Percentiles rank a stretch among this genome's conserved stretches.
Evolutionary conservation across 2,113 vertebrate genomes (phyloP).

Genomic region (Orycteropus afer): DNA sequence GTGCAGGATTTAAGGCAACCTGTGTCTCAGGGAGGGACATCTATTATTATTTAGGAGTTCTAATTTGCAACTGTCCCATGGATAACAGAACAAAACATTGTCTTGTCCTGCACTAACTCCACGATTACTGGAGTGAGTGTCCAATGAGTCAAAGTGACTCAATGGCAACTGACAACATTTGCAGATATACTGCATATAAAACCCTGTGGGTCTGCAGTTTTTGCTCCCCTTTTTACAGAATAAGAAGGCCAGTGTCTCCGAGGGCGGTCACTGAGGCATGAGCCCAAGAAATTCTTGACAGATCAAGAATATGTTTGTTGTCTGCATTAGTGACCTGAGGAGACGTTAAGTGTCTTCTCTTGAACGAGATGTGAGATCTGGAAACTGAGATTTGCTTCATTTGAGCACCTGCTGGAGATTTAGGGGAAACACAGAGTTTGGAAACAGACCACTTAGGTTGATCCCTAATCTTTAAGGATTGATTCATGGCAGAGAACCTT

Average conservation of each 20-base stretch:
- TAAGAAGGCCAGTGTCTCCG: background rate
- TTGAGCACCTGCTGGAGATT: background rate
- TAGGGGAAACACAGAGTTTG: background rate
- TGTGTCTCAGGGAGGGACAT: background rate
- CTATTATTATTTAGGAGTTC: background rate
- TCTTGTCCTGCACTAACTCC: background rate
- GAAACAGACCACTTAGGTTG: background rate
- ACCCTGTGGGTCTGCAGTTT: background rate
- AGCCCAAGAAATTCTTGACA: conserved; percentile 3
- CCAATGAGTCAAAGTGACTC: background rate
- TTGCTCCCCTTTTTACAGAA: background rate
- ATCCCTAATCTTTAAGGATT: background rate
- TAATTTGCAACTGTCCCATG: background rate
- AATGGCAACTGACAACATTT: background rate
- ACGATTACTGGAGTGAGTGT: background rate
- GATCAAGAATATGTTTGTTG: background rate
- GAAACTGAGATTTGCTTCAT: background rate
- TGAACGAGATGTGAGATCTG: background rate
- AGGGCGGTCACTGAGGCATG: background rate
- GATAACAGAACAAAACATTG: background rate
- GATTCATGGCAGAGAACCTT: background rate
- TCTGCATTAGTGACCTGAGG: background rate
- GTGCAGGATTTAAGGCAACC: background rate
- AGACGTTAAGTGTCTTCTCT: background rate
- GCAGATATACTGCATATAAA: background rate